Evolutionary conservation across 2,113 vertebrate species (phyloP).

Genomic region (Todiramphus chloris): DNA sequence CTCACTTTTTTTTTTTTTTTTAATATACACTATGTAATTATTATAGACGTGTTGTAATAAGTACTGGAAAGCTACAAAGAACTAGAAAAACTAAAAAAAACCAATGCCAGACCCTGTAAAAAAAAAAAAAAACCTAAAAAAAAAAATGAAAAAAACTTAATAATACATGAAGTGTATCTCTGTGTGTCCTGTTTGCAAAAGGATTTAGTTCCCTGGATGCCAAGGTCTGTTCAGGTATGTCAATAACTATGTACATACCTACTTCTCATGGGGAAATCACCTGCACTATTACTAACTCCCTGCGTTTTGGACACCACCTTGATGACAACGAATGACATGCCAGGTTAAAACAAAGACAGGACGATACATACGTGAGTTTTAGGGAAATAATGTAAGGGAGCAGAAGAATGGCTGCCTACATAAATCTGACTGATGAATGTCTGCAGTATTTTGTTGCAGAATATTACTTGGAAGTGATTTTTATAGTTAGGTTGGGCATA

Average conservation of each 20-base stretch:
- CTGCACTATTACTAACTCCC: not conserved
- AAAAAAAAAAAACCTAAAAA: not conserved
- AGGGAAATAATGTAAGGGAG: not conserved
- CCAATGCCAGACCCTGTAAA: not conserved
- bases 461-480: not conserved
- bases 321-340: no score
- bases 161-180: not conserved
- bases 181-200: not conserved
- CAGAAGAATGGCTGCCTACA: not conserved
- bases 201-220: not conserved
- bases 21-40: not conserved
- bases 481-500: accelerated
- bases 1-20: not conserved
- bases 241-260: not conserved
- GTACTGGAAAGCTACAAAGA: not conserved
- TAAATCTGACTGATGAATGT: not conserved
- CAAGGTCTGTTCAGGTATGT: not conserved
- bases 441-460: not conserved
- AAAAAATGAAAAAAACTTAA: not conserved
- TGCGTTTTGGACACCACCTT: not conserved
- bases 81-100: not conserved
- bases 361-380: accelerated
- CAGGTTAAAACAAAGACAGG: not conserved
- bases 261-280: not conserved
- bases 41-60: not conserved